Evolutionary conservation across 2,888 invertebrate species (phyloP), one percentile per base, ranked within the genome.

Genomic region (Nasonovia ribisnigri): DNA sequence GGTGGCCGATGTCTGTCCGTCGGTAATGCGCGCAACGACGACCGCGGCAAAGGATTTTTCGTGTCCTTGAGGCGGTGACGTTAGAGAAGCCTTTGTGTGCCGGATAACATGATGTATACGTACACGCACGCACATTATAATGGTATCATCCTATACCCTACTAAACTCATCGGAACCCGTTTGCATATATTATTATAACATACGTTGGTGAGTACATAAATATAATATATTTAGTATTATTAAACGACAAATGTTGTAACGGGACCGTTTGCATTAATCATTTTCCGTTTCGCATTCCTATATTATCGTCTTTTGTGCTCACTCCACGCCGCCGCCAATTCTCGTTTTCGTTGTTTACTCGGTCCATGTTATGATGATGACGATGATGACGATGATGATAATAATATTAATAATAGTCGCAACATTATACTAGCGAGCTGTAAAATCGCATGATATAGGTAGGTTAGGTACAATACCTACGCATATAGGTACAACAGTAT

Each of bases 241-340:
- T 77, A 36, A 16, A 77, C 36, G 36, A 77, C 77, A 36, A 77
- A 77, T 77, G 77, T 77, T 36, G 36, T 77, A 36, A 77, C 20
- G 57, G n/a, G 6, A 46, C 67, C 46, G n/a, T 90, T 89, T 48
- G 43, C 88, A 89, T 89, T 90, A 90, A 90, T 90, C 67, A 90
- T 90, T 67, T 90, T 90, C 36, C 67, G 24, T 48, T 90, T 46
- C n/a, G 24, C 60, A 67, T 90, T 90, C 46, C n/a, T 46, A 67
- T 46, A 67, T 48, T 46, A 67, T 48, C 26, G 57, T 57, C 46
- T 67, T 90, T 67, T 90, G 77, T 77, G n/a, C 46, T 42, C 1
- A 6, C 60, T 8, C 13, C 16, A 20, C 46, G 46, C 36, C 46
- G 2, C n/a, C 43, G 4, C 43, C 43, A 4, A 43, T 67, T 46